A percentile compares a stretch with the other conserved stretches of the same genome.
Evolutionary conservation across 2,113 vertebrate species (phyloP).

Genomic region (Lophius piscatorius): DNA sequence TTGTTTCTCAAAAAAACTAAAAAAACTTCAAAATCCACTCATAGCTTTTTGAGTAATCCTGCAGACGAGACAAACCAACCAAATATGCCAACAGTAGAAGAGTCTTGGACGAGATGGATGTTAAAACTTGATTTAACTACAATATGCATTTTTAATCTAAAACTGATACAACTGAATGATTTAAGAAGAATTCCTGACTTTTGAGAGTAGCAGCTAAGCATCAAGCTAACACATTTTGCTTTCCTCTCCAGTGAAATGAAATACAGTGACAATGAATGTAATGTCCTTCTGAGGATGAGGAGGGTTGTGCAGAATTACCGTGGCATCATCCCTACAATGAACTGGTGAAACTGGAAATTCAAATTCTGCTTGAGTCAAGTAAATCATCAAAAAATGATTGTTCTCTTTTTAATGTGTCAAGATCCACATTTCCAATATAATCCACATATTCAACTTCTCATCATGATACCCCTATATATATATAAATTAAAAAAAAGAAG

Average conservation of each 20-base stretch:
- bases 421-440: too few relatives aligned
- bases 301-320: background rate
- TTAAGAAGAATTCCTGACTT: conserved; percentile 15
- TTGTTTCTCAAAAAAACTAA: too few relatives aligned
- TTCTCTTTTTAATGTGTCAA: background rate
- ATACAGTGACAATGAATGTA: conserved; percentile 11
- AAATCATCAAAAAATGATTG: background rate
- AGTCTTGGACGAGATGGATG: too few relatives aligned
- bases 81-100: too few relatives aligned
- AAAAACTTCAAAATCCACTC: too few relatives aligned
- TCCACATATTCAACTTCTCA: background rate
- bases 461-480: too few relatives aligned
- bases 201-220: conserved; percentile 27
- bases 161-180: conserved; percentile 1
- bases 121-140: too few relatives aligned
- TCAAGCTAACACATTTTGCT: background rate
- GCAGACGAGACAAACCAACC: too few relatives aligned
- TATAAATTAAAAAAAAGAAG: too few relatives aligned
- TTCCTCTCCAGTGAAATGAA: conserved; percentile 43
- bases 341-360: background rate
- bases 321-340: background rate
- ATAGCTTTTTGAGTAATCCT: too few relatives aligned
- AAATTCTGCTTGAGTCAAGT: background rate
- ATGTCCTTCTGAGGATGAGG: conserved; percentile 5
- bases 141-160: background rate